Evolutionary conservation across 2,888 invertebrate genomes (phyloP).

Genomic region (Erpobdella octoculata): DNA sequence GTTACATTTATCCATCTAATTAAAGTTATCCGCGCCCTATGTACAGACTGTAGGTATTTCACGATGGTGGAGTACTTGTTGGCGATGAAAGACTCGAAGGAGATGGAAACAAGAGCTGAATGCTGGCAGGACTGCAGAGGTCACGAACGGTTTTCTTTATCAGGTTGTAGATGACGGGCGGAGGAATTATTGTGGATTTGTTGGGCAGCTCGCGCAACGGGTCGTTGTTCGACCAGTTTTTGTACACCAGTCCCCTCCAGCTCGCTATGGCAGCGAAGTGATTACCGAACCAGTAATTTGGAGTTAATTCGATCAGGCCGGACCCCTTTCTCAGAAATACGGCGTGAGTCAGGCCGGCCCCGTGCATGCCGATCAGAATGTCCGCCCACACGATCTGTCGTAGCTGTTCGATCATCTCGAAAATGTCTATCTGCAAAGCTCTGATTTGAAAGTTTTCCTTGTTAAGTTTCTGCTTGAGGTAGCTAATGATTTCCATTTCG

Average conservation of each 20-base stretch:
- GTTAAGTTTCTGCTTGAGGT: constrained; percentile 38
- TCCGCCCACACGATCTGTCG: constrained; percentile 43
- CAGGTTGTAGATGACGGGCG: constrained; percentile 30
- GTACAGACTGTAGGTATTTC: too few relatives aligned
- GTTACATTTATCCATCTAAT: too few relatives aligned
- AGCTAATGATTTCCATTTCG: constrained; percentile 45
- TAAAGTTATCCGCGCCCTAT: too few relatives aligned
- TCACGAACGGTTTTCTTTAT: constrained; percentile 27
- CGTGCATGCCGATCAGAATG: constrained; percentile 51
- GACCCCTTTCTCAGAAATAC: constrained; percentile 46
- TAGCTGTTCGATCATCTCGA: constrained; percentile 45
- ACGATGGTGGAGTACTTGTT: too few relatives aligned
- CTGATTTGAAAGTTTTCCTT: constrained; percentile 37
- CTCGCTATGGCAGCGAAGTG: constrained; percentile 46
- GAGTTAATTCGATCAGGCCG: constrained; percentile 46
- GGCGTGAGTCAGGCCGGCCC: constrained; percentile 48
- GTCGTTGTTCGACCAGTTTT: constrained; percentile 46
- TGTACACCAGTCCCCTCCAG: constrained; percentile 47
- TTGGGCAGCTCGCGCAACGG: constrained; percentile 34
- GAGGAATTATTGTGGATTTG: constrained; percentile 35
- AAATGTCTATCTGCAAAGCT: constrained; percentile 44
- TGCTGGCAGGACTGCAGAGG: constrained; percentile 52
- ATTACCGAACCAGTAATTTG: constrained; percentile 42
- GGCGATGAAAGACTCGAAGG: too few relatives aligned
- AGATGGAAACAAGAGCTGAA: not conserved